Percentiles rank a stretch among this genome's conserved stretches.
Conservation (phyloP, 2,797 vertebrate species). For the Sebastes iracundus region DNA sequence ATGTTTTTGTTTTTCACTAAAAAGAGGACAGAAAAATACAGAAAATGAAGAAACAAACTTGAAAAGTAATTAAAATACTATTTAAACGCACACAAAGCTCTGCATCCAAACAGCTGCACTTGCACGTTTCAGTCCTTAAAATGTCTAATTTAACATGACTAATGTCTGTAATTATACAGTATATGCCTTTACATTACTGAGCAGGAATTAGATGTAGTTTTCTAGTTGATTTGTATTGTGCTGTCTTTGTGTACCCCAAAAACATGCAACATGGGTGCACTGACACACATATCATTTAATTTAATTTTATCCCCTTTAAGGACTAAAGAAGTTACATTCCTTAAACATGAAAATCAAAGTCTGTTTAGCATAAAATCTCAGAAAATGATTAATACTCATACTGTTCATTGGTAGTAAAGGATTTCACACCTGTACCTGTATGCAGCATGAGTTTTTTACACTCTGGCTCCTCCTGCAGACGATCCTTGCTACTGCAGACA, state of each 20-base stretch:
- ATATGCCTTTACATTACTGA: background rate
- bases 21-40: background rate
- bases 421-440: constrained; percentile 2
- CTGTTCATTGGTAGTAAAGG: background rate
- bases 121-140: background rate
- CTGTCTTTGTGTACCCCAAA: background rate
- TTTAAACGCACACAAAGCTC: background rate
- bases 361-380: background rate
- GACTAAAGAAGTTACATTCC: background rate
- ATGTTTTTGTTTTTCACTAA: background rate
- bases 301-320: background rate
- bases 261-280: background rate
- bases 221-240: background rate
- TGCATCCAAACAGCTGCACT: background rate
- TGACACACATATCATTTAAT: background rate
- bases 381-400: background rate
- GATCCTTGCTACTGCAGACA: background rate
- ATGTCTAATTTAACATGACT: background rate
- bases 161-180: background rate
- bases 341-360: background rate
- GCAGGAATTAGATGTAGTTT: background rate
- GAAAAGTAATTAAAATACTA: background rate
- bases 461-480: background rate
- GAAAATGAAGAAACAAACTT: background rate
- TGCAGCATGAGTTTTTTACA: background rate